Evolutionary conservation across 2,888 invertebrate species (phyloP).

Genomic region (Trachelus tabidus): DNA sequence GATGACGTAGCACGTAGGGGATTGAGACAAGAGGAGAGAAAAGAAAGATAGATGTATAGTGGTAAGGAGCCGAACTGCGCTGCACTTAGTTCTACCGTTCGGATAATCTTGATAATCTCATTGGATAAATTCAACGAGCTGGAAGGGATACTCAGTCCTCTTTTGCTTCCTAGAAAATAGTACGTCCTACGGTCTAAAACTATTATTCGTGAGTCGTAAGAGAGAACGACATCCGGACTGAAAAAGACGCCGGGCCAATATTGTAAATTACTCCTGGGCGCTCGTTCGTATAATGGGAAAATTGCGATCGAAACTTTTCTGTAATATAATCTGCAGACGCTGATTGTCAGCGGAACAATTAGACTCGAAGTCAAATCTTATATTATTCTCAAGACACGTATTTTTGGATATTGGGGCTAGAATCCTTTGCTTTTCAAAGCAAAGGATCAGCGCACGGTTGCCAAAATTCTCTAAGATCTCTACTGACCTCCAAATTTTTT

Average conservation of each 20-base stretch:
- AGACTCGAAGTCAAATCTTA: neutral
- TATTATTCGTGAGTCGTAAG: neutral
- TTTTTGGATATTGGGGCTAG: neutral
- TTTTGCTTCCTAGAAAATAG: neutral
- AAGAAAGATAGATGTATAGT: neutral
- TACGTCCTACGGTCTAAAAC: neutral
- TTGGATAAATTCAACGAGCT: neutral
- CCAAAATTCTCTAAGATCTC: neutral
- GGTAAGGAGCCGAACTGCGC: neutral
- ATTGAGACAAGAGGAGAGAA: neutral
- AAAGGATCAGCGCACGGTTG: neutral
- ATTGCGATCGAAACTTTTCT: neutral
- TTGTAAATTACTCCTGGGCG: constrained; percentile 34
- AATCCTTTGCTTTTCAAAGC: neutral
- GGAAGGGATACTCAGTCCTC: neutral
- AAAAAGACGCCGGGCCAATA: constrained; percentile 17
- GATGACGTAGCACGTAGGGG: neutral
- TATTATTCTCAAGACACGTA: neutral
- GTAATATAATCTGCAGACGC: neutral
- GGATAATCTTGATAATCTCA: neutral
- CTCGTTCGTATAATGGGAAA: constrained; percentile 33
- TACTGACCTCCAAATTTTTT: neutral
- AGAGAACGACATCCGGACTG: neutral
- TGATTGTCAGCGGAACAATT: neutral
- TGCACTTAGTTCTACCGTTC: neutral